Percentiles rank a stretch among this genome's conserved stretches.
These are phyloP conservation scores for Eulithis testata DNA, from an alignment of 2,888 invertebrate genomes.

Conservation along the genomic window DNA sequence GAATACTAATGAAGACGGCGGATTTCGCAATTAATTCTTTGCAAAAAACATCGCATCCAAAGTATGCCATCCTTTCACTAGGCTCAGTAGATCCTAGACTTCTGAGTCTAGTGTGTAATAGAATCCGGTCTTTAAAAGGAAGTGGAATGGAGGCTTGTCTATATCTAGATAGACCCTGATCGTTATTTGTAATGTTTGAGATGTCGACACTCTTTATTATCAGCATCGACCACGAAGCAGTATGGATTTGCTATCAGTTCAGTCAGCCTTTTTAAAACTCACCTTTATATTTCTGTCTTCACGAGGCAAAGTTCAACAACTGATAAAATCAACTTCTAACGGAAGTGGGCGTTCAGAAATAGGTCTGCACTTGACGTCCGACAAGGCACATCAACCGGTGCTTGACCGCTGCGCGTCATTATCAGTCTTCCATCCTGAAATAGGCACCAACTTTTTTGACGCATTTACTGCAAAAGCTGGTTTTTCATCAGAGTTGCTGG, in stretches of 20 bases:
- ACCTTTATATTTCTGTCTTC: background rate
- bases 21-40: conserved; percentile 44
- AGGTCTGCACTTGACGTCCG: conserved; percentile 36
- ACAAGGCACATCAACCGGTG: conserved; percentile 37
- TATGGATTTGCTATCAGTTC: too few relatives aligned
- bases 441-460: conserved; percentile 45
- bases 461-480: conserved; percentile 6
- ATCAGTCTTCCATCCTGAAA: conserved; percentile 59
- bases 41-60: conserved; percentile 43
- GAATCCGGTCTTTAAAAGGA: conserved; percentile 39
- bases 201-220: background rate
- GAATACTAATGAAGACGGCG: conserved; percentile 48
- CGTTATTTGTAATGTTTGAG: background rate
- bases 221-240: too few relatives aligned
- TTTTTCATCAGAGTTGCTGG: too few relatives aligned
- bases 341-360: conserved; percentile 35
- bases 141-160: conserved; percentile 48
- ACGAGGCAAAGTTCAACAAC: conserved; percentile 15
- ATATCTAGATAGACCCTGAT: conserved; percentile 8
- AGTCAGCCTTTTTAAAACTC: background rate
- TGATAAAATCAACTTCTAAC: conserved; percentile 33
- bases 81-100: conserved; percentile 20
- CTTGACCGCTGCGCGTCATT: conserved; percentile 50
- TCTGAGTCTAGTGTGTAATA: conserved; percentile 9
- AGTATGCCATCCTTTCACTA: conserved; percentile 52